These are phyloP conservation scores for Syrista parreyssii DNA, from an alignment of 2,888 invertebrate species.

Conservation along the genomic window DNA sequence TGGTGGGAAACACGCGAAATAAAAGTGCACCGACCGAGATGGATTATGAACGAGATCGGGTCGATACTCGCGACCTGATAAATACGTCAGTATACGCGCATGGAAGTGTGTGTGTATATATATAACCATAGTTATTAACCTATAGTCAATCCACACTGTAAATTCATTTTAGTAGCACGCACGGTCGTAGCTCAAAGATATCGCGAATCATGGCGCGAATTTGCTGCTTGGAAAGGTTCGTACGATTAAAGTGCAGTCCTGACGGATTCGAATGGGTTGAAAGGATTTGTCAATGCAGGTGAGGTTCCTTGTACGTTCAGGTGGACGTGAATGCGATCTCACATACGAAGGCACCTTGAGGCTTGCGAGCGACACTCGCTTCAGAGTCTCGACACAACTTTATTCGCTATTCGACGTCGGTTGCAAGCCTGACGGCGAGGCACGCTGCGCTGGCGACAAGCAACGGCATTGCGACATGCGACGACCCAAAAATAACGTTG, in stretches of 20 bases:
- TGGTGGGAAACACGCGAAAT: not conserved
- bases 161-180: not conserved
- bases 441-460: conserved; percentile 7
- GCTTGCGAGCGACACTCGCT: not conserved
- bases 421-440: conserved; percentile 11
- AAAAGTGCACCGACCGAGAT: not conserved
- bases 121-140: not conserved
- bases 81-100: not conserved
- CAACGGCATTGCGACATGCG: conserved; percentile 22
- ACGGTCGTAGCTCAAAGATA: not conserved
- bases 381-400: not conserved
- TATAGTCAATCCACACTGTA: not conserved
- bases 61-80: not conserved
- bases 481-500: conserved; percentile 21
- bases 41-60: not conserved
- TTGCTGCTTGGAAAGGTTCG: not conserved
- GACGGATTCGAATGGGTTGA: not conserved
- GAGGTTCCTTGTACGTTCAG: not conserved
- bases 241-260: not conserved
- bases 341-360: not conserved
- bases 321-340: not conserved
- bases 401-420: conserved; percentile 1
- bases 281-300: not conserved
- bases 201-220: not conserved
- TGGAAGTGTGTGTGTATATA: not conserved